phyloP scores from a whole-genome alignment of 2,888 invertebrate genomes.

The Heliconius ethilla region DNA sequence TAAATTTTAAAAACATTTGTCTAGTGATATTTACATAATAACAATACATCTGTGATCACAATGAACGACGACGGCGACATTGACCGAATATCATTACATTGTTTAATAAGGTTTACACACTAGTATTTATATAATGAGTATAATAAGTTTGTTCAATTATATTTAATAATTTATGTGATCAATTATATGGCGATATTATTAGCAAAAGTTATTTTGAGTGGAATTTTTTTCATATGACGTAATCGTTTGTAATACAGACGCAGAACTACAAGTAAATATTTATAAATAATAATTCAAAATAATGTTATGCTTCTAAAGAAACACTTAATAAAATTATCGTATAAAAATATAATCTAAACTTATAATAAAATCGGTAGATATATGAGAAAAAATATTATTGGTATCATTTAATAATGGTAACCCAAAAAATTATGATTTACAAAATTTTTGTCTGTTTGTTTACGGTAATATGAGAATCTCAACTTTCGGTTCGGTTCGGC shows the following conservation, averaged over 20 bases:
- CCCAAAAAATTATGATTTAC: too few species aligned
- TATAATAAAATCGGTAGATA: too few species aligned
- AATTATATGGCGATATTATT: not conserved
- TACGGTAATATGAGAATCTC: too few species aligned
- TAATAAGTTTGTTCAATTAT: not conserved
- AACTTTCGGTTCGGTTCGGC: too few species aligned
- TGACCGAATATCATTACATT: not conserved
- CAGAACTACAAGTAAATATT: not conserved
- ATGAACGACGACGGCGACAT: constrained; percentile 1
- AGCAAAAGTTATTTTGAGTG: not conserved
- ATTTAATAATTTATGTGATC: constrained; percentile 3
- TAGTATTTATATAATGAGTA: not conserved
- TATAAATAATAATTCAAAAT: too few species aligned
- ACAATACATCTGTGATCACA: constrained; percentile 5
- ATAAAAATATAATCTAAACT: too few species aligned
- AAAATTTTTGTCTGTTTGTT: too few species aligned
- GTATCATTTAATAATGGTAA: too few species aligned
- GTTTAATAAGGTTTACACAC: not conserved
- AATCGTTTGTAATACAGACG: not conserved
- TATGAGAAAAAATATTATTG: too few species aligned
- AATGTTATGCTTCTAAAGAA: too few species aligned
- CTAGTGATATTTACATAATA: not conserved
- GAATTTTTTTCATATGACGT: not conserved
- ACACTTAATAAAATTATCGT: too few species aligned
- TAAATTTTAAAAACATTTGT: not conserved